phyloP scores from a whole-genome alignment of 2,797 vertebrate genomes.

The Labroides dimidiatus region DNA sequence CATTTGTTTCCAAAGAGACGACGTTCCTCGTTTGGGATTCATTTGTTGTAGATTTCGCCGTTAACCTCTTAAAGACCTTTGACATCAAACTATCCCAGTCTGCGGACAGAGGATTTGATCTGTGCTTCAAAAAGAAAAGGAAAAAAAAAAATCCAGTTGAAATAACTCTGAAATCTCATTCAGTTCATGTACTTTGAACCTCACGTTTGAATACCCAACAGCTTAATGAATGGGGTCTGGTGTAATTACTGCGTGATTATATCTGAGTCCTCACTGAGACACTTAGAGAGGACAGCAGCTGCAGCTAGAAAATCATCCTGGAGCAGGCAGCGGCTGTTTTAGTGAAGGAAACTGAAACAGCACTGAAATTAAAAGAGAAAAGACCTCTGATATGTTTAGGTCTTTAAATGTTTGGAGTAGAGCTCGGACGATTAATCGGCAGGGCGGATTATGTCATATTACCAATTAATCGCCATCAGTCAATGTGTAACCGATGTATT shows the following conservation, averaged over 20 bases:
- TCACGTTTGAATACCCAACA: not conserved
- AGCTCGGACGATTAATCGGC: no score
- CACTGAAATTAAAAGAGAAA: not conserved
- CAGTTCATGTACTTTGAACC: not conserved
- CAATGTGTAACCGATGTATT: no score
- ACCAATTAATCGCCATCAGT: no score
- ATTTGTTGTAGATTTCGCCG: not conserved
- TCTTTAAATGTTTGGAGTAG: not conserved
- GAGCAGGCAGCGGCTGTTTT: not conserved
- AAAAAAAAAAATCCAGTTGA: no score
- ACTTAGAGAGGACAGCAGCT: slow-evolving; percentile 6
- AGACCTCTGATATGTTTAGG: not conserved
- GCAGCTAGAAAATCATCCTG: not conserved
- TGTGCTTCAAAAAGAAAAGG: not conserved
- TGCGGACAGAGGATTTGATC: not conserved
- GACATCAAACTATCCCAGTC: no score
- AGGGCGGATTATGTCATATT: no score
- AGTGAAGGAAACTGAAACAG: not conserved
- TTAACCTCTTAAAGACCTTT: no score
- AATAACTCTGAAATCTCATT: not conserved
- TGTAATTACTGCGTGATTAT: not conserved
- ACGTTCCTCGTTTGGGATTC: not conserved
- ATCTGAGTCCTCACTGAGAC: not conserved
- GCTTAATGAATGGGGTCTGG: slow-evolving; percentile 7
- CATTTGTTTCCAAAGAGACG: slow-evolving; percentile 1